phyloP scores from a whole-genome alignment of 2,797 vertebrate genomes.

The Melanogrammus aeglefinus region DNA sequence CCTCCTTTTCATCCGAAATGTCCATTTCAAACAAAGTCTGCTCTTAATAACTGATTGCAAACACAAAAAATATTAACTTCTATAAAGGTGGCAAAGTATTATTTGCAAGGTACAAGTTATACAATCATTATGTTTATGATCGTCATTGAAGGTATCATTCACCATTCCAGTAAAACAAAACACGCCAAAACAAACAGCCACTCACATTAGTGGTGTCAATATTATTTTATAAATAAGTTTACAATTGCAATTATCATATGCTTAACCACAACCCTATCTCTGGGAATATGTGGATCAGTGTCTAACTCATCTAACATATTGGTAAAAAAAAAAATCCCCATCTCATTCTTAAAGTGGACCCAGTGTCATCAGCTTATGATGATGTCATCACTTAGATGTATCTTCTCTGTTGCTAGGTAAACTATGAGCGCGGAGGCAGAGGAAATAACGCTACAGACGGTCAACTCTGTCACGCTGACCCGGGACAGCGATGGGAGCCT shows the following conservation, averaged over 20 bases:
- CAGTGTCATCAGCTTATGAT: background rate
- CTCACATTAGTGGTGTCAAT: background rate
- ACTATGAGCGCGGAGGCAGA: conserved; percentile 92
- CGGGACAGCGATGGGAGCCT: conserved; percentile 93
- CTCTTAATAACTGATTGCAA: no score
- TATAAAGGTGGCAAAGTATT: no score
- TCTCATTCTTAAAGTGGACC: background rate
- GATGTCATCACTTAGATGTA: background rate
- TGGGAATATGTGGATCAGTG: background rate
- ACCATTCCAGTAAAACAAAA: no score
- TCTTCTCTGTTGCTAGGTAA: conserved; percentile 18
- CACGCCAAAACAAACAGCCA: no score
- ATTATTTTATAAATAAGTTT: background rate
- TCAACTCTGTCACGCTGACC: conserved; percentile 89
- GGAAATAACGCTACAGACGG: conserved; percentile 82
- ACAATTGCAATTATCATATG: background rate
- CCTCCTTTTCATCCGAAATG: no score
- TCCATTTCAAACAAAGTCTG: no score
- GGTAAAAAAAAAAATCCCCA: background rate
- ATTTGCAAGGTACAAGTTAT: no score
- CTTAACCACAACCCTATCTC: background rate
- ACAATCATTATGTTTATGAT: no score
- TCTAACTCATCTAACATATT: background rate
- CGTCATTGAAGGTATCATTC: no score
- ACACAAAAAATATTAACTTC: no score